Percentiles rank a stretch among this genome's conserved stretches.
Evolutionary conservation across 2,113 vertebrate genomes (phyloP).

Genomic region (Onychorhynchus coronatus): DNA sequence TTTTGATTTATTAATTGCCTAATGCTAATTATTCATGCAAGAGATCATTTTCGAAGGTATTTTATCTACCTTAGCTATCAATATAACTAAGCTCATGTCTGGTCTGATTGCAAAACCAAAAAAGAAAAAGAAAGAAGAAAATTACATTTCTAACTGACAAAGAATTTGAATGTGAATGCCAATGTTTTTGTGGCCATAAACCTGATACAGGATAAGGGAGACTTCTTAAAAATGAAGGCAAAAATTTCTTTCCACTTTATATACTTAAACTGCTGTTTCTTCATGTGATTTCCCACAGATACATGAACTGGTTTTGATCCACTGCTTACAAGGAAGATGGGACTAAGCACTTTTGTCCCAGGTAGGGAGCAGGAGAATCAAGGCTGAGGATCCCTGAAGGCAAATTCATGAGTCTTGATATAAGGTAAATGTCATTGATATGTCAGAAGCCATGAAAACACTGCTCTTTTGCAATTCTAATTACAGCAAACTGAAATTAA

Average conservation of each 20-base stretch:
- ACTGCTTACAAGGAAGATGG: background rate
- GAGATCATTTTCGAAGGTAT: background rate
- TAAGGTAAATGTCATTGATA: background rate
- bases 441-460: background rate
- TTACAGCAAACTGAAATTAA: background rate
- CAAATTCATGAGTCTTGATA: background rate
- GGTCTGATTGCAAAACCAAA: background rate
- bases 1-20: background rate
- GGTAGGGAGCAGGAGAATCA: background rate
- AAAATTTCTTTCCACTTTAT: background rate
- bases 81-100: background rate
- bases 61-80: background rate
- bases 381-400: background rate
- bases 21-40: background rate
- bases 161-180: background rate
- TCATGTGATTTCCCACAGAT: background rate
- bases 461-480: background rate
- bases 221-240: background rate
- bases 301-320: background rate
- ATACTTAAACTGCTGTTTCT: background rate
- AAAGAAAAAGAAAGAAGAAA: background rate
- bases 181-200: background rate
- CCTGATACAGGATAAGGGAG: background rate
- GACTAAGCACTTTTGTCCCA: background rate
- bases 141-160: background rate